Conservation (phyloP, 23 tunicate species). For the Ciona savignyi region DNA sequence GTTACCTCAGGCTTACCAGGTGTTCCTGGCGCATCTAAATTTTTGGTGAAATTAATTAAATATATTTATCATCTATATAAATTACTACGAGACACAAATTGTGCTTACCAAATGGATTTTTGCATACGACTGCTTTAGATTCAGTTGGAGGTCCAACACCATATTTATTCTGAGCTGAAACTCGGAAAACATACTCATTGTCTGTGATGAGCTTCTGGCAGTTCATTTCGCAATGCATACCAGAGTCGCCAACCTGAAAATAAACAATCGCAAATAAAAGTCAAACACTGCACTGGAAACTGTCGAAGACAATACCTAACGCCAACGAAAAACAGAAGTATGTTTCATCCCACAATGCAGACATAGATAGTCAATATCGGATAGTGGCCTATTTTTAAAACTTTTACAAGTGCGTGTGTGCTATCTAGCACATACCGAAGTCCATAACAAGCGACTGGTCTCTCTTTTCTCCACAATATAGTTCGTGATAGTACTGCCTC, state of each 20-base stretch:
- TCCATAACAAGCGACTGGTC: constrained; percentile 89
- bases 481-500: constrained; percentile 79
- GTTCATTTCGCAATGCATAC: constrained; percentile 40
- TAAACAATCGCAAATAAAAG: background rate
- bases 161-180: constrained; percentile 83
- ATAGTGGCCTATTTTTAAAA: background rate
- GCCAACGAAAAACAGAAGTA: background rate
- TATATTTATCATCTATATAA: background rate
- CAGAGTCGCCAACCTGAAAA: constrained; percentile 54
- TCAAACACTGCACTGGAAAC: background rate
- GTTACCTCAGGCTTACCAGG: constrained; percentile 57
- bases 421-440: constrained; percentile 29
- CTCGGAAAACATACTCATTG: constrained; percentile 91
- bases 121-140: constrained; percentile 50
- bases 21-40: constrained; percentile 67
- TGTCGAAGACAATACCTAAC: too few species aligned
- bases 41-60: too few species aligned
- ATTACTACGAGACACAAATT: background rate
- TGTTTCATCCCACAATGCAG: background rate
- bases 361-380: background rate
- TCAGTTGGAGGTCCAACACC: constrained; percentile 51
- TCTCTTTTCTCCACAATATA: constrained; percentile 93
- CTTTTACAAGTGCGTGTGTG: background rate
- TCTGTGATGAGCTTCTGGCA: constrained; percentile 54
- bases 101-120: constrained; percentile 75